Evolutionary conservation across 2,797 vertebrate species (phyloP).

Genomic region (Xiphophorus birchmanni): DNA sequence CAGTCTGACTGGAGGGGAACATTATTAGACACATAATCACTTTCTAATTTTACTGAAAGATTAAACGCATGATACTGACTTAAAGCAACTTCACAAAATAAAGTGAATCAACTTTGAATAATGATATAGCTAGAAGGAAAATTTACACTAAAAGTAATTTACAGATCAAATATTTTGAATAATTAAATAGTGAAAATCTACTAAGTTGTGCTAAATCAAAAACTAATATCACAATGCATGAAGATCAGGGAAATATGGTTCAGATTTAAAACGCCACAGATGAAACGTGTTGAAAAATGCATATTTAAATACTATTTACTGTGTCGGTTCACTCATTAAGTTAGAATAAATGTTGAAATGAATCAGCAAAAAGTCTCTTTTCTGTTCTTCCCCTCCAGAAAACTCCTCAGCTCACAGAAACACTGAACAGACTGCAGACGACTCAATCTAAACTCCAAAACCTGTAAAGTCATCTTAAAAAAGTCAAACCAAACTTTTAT

Average conservation of each 20-base stretch:
- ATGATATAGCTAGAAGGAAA: not conserved
- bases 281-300: not conserved
- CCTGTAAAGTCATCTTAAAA: too few relatives aligned
- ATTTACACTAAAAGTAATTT: not conserved
- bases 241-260: not conserved
- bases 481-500: too few relatives aligned
- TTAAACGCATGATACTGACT: not conserved
- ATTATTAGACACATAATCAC: not conserved
- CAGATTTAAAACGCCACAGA: not conserved
- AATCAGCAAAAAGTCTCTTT: too few relatives aligned
- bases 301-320: too few relatives aligned
- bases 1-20: not conserved
- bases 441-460: too few relatives aligned
- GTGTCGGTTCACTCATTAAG: too few relatives aligned
- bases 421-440: too few relatives aligned
- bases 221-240: not conserved
- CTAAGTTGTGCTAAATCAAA: not conserved
- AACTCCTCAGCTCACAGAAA: too few relatives aligned
- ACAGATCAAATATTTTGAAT: not conserved
- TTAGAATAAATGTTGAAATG: too few relatives aligned
- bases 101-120: not conserved
- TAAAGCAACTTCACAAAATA: not conserved
- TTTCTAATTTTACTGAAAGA: not conserved
- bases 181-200: not conserved
- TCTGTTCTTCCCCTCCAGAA: too few relatives aligned